A percentile compares a stretch with the other conserved stretches of the same genome.
Evolutionary conservation across 2,888 invertebrate species (phyloP).

Genomic region (Hirtodrosophila trivittata): DNA sequence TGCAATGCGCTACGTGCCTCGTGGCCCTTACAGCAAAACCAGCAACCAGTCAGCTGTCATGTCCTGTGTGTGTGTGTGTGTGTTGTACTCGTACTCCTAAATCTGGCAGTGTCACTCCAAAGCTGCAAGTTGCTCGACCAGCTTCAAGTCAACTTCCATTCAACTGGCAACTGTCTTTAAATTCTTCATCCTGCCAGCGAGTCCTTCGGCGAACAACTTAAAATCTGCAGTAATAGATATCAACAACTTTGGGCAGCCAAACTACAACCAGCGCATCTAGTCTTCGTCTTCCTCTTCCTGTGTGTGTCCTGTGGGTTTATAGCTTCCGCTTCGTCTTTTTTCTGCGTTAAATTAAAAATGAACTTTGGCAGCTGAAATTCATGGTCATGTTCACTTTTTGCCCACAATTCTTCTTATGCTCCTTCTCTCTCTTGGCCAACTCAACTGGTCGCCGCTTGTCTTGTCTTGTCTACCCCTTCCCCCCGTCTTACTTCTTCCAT

Average conservation of each 20-base stretch:
- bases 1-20: constrained; percentile 76
- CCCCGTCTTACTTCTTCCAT: not conserved
- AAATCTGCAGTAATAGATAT: constrained; percentile 78
- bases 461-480: constrained; percentile 16
- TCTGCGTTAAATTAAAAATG: constrained; percentile 70
- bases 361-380: constrained; percentile 75
- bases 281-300: too few species aligned
- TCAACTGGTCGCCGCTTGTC: constrained; percentile 57
- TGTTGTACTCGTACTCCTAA: not conserved
- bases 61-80: constrained; percentile 35
- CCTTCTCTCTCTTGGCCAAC: constrained; percentile 30
- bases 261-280: constrained; percentile 14
- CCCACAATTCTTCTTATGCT: constrained; percentile 35
- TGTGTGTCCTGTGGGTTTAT: constrained; percentile 49
- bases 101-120: constrained; percentile 18
- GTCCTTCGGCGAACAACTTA: constrained; percentile 65
- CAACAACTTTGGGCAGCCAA: constrained; percentile 67
- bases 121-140: constrained; percentile 34
- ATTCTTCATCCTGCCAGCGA: constrained; percentile 30
- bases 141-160: constrained; percentile 61
- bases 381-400: constrained; percentile 76
- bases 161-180: constrained; percentile 70
- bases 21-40: constrained; percentile 26
- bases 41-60: constrained; percentile 73
- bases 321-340: constrained; percentile 54